phyloP scores from a whole-genome alignment of 2,797 vertebrate genomes.

The Clarias pachynema region DNA sequence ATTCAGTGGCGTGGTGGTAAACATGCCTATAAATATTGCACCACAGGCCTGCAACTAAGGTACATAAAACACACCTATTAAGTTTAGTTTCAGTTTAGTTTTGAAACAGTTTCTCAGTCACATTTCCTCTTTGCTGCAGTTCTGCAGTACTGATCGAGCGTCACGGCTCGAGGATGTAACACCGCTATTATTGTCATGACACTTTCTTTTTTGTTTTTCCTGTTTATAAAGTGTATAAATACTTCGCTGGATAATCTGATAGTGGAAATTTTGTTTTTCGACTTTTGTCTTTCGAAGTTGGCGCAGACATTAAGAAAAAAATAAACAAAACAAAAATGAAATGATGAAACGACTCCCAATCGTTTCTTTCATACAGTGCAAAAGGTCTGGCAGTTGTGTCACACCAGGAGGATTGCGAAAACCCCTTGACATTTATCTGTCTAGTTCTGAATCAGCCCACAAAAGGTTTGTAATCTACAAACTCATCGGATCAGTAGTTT shows the following conservation, averaged over 20 bases:
- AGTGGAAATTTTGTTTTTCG: not conserved
- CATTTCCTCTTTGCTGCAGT: constrained; percentile 39
- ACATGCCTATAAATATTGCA: not conserved
- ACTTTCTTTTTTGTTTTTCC: not conserved
- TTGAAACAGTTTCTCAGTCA: constrained; percentile 40
- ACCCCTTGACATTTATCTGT: constrained; percentile 51
- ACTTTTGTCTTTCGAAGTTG: not conserved
- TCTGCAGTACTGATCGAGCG: constrained; percentile 1
- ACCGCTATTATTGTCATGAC: not conserved
- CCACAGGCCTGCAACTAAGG: not conserved
- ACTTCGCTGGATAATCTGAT: not conserved
- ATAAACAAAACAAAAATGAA: not conserved
- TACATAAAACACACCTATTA: constrained; percentile 1
- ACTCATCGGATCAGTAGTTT: constrained; percentile 39
- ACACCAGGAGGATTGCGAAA: constrained; percentile 24
- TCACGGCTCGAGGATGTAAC: not conserved
- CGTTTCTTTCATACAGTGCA: constrained; percentile 6
- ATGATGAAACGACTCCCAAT: not conserved
- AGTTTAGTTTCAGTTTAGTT: constrained; percentile 32
- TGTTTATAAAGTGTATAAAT: not conserved
- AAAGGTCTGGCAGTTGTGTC: constrained; percentile 17
- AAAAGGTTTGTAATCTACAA: constrained; percentile 34
- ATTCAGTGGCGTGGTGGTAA: not conserved
- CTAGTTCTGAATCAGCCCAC: constrained; percentile 51
- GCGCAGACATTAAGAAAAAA: not conserved